Evolutionary conservation across 2,797 vertebrate genomes (phyloP).

Genomic region (Chanos chanos): DNA sequence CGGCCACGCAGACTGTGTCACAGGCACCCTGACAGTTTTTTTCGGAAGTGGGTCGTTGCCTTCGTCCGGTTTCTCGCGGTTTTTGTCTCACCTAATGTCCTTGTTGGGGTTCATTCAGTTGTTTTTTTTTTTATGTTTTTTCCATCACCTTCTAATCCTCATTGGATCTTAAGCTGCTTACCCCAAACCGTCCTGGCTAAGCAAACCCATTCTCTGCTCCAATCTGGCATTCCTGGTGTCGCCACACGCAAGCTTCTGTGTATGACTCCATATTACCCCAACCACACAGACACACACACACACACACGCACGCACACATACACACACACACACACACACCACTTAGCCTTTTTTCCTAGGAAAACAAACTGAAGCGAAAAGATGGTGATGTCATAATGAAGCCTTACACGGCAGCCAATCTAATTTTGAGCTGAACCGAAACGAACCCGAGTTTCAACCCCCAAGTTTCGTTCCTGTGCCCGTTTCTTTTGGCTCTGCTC

Average conservation of each 20-base stretch:
- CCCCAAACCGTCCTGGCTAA: not conserved
- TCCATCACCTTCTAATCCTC: not conserved
- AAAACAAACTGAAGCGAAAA: no score
- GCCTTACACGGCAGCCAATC: no score
- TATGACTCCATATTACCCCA: not conserved
- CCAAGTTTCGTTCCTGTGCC: not conserved
- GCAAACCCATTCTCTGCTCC: not conserved
- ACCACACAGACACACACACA: not conserved
- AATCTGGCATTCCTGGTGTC: not conserved
- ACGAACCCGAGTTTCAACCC: no score
- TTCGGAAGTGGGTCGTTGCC: not conserved
- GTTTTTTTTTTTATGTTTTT: no score
- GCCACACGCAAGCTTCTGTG: no score
- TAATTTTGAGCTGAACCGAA: no score
- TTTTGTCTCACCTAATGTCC: not conserved
- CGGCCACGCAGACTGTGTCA: not conserved
- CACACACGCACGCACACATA: no score
- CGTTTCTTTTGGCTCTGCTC: no score
- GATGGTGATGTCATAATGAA: no score
- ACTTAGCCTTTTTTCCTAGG: no score
- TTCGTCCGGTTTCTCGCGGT: constrained; percentile 6
- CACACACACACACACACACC: no score
- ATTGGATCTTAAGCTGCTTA: not conserved
- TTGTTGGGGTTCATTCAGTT: not conserved
- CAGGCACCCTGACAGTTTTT: not conserved